Conservation (phyloP, 2,888 invertebrate species). For the Diplolepis rosae region DNA sequence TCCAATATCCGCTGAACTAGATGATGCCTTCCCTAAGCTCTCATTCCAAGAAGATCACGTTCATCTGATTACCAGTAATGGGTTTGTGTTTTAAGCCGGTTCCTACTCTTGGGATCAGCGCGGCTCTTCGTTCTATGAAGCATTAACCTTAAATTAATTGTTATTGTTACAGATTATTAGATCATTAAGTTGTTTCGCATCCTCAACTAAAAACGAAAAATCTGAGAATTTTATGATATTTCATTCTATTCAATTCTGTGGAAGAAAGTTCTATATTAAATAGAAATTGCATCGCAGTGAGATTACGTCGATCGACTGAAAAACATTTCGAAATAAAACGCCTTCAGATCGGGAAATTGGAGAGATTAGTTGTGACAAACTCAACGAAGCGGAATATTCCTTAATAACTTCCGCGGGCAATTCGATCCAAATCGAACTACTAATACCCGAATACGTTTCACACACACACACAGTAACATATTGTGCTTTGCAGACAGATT, state of each 20-base stretch:
- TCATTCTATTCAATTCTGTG: constrained; percentile 27
- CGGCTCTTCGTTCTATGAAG: too few species aligned
- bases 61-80: constrained; percentile 64
- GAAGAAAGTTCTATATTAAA: constrained; percentile 26
- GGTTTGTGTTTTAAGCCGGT: constrained; percentile 30
- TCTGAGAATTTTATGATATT: constrained; percentile 10
- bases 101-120: too few species aligned
- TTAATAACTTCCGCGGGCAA: constrained; percentile 32
- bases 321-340: constrained; percentile 28
- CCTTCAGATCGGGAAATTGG: constrained; percentile 27
- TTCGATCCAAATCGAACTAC: constrained; percentile 30
- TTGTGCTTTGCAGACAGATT: neutral
- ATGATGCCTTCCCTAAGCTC: neutral
- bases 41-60: constrained; percentile 50
- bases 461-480: neutral
- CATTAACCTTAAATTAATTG: too few species aligned
- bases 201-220: too few species aligned
- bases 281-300: constrained; percentile 21
- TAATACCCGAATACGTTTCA: constrained; percentile 12
- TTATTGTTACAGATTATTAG: too few species aligned
- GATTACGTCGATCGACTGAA: constrained; percentile 3
- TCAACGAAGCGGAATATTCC: constrained; percentile 31
- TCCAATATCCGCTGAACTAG: neutral
- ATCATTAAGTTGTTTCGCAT: too few species aligned
- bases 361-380: constrained; percentile 34